Evolutionary conservation across 2,113 vertebrate genomes (phyloP).

Genomic region (Petaurus breviceps): DNA sequence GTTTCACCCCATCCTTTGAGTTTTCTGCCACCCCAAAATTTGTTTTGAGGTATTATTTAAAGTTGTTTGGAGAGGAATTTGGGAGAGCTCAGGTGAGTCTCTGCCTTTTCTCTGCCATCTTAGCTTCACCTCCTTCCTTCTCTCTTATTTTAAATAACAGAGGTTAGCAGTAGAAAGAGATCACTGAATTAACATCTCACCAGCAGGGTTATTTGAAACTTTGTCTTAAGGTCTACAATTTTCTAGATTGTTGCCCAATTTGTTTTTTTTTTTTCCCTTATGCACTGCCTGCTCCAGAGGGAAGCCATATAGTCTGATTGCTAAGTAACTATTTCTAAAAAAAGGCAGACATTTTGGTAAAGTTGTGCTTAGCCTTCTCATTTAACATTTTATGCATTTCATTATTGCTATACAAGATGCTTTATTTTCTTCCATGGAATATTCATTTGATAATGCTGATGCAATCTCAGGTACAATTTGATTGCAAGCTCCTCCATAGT

Average conservation of each 20-base stretch:
- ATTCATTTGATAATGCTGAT: conserved; percentile 57
- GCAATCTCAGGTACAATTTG: background rate
- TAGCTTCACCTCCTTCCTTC: background rate
- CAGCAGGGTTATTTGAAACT: background rate
- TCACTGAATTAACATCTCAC: background rate
- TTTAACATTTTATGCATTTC: conserved; percentile 34
- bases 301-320: background rate
- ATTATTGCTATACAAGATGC: conserved; percentile 36
- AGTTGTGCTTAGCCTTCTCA: background rate
- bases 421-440: conserved; percentile 58
- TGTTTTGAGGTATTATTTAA: too few relatives aligned
- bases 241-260: background rate
- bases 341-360: background rate
- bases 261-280: background rate
- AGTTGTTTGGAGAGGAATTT: too few relatives aligned
- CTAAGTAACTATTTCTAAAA: conserved; percentile 29
- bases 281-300: conserved; percentile 13
- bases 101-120: too few relatives aligned
- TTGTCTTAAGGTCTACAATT: background rate
- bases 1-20: too few relatives aligned
- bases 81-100: too few relatives aligned
- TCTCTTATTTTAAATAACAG: conserved; percentile 33
- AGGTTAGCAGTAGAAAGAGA: background rate
- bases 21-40: too few relatives aligned
- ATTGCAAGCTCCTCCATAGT: background rate